Conservation (phyloP, 2,797 vertebrate genomes). For the Rhadinocentrus ornatus region DNA sequence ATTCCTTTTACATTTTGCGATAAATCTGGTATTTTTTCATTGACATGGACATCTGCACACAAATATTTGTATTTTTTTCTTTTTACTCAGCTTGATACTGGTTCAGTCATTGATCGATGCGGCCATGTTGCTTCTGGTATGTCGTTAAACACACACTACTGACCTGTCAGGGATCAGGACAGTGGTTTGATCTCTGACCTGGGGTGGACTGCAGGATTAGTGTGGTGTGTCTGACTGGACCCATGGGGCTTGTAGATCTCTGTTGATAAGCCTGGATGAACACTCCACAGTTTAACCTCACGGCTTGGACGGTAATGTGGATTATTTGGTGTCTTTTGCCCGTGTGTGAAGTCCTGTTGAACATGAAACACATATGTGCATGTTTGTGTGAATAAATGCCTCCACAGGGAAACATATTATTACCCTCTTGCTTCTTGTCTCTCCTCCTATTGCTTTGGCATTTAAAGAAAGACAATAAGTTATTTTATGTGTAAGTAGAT, state of each 20-base stretch:
- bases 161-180: slow-evolving; percentile 13
- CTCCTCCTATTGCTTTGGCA: neutral
- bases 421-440: neutral
- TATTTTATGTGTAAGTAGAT: too few species aligned
- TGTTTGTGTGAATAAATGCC: neutral
- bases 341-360: neutral
- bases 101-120: neutral
- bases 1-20: too few species aligned
- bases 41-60: too few species aligned
- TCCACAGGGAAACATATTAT: neutral
- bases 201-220: slow-evolving; percentile 1
- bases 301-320: neutral
- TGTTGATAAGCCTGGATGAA: slow-evolving; percentile 29
- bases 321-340: neutral
- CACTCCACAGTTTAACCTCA: slow-evolving; percentile 13
- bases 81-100: too few species aligned
- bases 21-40: too few species aligned
- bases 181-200: slow-evolving; percentile 34
- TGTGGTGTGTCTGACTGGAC: slow-evolving; percentile 19
- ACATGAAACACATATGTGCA: neutral
- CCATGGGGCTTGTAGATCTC: slow-evolving; percentile 22
- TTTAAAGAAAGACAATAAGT: too few species aligned
- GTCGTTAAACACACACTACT: slow-evolving; percentile 2
- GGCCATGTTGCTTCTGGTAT: neutral
- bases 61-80: too few species aligned